Evolutionary conservation across 2,797 vertebrate species (phyloP), one percentile per base, ranked within the genome.

Genomic region (Bothrops alternatus): DNA sequence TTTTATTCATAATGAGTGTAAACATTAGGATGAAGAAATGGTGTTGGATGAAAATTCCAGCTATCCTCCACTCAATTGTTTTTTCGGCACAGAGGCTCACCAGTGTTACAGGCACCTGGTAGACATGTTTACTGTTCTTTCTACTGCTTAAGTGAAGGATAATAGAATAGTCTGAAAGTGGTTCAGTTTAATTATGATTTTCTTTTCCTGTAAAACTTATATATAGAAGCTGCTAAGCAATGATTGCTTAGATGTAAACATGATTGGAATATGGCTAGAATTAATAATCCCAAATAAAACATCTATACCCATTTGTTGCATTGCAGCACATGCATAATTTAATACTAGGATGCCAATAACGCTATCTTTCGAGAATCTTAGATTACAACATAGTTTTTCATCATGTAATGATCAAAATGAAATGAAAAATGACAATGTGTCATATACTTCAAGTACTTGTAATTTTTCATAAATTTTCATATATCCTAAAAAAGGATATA

Each of bases 371-470:
- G 92, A 93, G 0, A 0, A 92, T 92, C 93, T 96, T 94, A 96
- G 32, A 61, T 91, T 94, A 90, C 91, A 94, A 95, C 93, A 94
- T 93, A 94, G 91, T 92, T 95, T 96, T 96, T 94, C 91, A 93
- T 92, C 42, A 95, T 93, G 93, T 94, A 95, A 94, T 69, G 90
- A 61, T 94, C 94, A 58, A 91, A 90, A 37, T 23, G 28, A 55
- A 93, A 93, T 94, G 14, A 63, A 96, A 95, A 93, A 95, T 95
- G 94, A 95, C 93, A 16, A 95, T 95, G 94, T 96, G 95, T 95
- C 92, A 95, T 96, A 94, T 94, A 93, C 96, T 92, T 96, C 95
- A 96, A n/a, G 69, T 91, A 94, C 87, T 92, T 97, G 96, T 96
- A 95, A 93, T 96, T 97, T 94, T 95, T 97, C 96, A 96, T 97